phyloP scores from a whole-genome alignment of 2,113 vertebrate genomes.

The Sorex araneus region DNA sequence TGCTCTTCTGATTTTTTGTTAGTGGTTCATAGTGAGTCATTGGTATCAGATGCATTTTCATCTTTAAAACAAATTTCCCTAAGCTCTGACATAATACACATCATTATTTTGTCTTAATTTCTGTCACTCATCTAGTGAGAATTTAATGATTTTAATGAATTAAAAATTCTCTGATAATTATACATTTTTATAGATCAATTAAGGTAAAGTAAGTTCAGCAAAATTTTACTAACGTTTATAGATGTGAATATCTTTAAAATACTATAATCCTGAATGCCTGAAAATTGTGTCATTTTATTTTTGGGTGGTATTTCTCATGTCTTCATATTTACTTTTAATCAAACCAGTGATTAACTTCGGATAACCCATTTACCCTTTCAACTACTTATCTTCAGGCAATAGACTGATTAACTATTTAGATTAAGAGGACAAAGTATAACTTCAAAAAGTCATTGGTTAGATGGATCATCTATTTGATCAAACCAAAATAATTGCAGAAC shows the following conservation, averaged over 20 bases:
- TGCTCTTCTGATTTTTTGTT: not conserved
- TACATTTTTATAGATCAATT: not conserved
- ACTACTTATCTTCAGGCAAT: not conserved
- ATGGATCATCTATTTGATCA: conserved; percentile 32
- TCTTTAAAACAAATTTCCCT: not conserved
- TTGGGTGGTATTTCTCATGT: not conserved
- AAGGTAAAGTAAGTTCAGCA: not conserved
- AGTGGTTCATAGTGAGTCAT: not conserved
- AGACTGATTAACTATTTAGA: not conserved
- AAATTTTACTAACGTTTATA: conserved; percentile 23
- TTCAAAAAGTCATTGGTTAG: conserved; percentile 43
- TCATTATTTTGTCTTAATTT: not conserved
- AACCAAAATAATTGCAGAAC: conserved; percentile 46
- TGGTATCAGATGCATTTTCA: not conserved
- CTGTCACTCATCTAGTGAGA: not conserved
- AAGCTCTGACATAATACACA: not conserved
- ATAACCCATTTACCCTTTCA: not conserved
- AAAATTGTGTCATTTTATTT: conserved; percentile 12
- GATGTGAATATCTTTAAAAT: not conserved
- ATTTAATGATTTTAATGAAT: conserved; percentile 7
- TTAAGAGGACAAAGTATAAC: conserved; percentile 41
- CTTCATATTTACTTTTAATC: not conserved
- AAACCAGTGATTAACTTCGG: conserved; percentile 44
- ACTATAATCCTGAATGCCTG: not conserved
- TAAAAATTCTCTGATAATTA: not conserved